A percentile compares a stretch with the other conserved stretches of the same genome.
These are phyloP conservation scores for Scartelaos histophorus DNA, from an alignment of 2,113 vertebrate genomes.

Conservation along the genomic window DNA sequence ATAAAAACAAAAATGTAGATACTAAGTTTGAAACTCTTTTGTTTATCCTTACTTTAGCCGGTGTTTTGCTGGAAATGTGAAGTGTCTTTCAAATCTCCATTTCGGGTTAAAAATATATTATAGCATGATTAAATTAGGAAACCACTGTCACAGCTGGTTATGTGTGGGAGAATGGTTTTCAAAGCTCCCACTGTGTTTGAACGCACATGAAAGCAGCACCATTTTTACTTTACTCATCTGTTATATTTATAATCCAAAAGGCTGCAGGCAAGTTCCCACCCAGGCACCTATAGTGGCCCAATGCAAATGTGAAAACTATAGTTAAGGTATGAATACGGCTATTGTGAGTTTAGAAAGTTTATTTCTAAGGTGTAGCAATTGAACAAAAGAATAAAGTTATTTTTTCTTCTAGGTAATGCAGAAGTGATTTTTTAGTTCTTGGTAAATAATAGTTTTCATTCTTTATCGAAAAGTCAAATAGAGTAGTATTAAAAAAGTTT, in stretches of 20 bases:
- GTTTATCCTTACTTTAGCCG: not conserved
- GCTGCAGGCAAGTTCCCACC: not conserved
- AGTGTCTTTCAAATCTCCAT: not conserved
- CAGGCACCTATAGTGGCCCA: not conserved
- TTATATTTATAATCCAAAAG: slow-evolving; percentile 2
- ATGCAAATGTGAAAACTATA: not conserved
- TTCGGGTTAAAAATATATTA: slow-evolving; percentile 3
- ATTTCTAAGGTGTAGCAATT: not conserved
- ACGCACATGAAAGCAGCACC: slow-evolving; percentile 1
- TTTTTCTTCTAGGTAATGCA: not conserved
- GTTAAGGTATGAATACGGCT: not conserved
- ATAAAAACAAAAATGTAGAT: not conserved
- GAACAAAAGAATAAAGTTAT: not conserved
- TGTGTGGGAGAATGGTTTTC: not conserved
- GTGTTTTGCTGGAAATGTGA: not conserved
- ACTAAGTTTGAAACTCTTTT: not conserved
- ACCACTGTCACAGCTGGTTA: slow-evolving; percentile 2
- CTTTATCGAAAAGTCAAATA: too few species aligned
- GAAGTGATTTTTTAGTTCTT: not conserved
- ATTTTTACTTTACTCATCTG: slow-evolving; percentile 1
- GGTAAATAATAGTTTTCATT: not conserved
- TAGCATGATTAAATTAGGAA: slow-evolving; percentile 2
- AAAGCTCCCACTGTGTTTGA: slow-evolving; percentile 4
- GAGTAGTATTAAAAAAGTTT: too few species aligned
- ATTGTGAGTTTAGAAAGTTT: not conserved